Evolutionary conservation across 2,888 invertebrate species (phyloP), one percentile per base, ranked within the genome.

Genomic region (Athetis lepigone): DNA sequence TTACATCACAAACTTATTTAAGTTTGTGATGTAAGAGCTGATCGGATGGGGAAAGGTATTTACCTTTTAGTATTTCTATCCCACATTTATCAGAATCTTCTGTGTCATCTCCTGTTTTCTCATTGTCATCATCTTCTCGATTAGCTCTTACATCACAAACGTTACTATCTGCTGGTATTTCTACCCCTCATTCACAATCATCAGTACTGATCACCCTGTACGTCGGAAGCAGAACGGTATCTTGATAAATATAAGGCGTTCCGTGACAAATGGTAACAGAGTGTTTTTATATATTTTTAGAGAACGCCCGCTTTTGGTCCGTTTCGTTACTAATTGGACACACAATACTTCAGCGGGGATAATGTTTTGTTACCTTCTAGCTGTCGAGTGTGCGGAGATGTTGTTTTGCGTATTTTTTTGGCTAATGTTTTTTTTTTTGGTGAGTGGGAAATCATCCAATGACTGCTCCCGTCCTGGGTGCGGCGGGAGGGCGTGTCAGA

Each of bases 211-310:
- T 45, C 57, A 66, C 33, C 87, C 89, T 90, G 84, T 91, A 88
- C 45, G 33, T 57, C 8, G 50, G 79, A 75, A 79, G 84, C 86
- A 83, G 85, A 88, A 88, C 88, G 82, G 83, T 87, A 92, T 93
- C 94, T 91, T 94, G 94, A 94, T 95, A 94, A 94, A 94, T 91
- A 92, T 93, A 89, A 85, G 88, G 92, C 89, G 90, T 88, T 82
- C 90, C 87, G 90, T 95, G 94, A 94, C 94, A 94, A 95, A 95
- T 94, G 92, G 93, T 90, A 89, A 92, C 91, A 88, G 92, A 90
- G 90, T 93, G 93, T 93, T 93, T 94, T 93, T 92, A 91, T 85
- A 88, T 94, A 94, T 94, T 93, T 94, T 93, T 94, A 93, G 93
- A 89, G 85, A 70, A 83, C 84, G 73, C 76, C 75, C 70, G 86